A percentile compares a stretch with the other conserved stretches of the same genome.
Conservation (phyloP, 2,797 vertebrate genomes). For the Dicrostonyx torquatus region DNA sequence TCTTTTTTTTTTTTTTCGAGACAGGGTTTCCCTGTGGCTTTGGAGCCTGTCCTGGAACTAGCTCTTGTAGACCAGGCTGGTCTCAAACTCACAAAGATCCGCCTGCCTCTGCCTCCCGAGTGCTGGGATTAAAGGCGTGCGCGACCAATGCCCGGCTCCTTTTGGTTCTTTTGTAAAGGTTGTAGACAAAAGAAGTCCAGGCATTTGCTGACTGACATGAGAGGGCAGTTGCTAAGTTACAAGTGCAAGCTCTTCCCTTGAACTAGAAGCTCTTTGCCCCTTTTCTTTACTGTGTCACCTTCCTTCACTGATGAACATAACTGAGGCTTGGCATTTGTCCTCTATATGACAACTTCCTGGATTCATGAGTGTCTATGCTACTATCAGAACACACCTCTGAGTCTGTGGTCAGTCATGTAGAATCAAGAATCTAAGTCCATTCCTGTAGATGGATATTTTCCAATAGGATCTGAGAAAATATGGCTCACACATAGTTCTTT, state of each 20-base stretch:
- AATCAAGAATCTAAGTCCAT: background rate
- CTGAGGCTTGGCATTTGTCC: background rate
- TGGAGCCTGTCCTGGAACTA: no score
- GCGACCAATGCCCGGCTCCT: no score
- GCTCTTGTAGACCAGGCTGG: no score
- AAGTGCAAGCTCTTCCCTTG: background rate
- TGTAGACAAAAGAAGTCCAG: background rate
- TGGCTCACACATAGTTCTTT: background rate
- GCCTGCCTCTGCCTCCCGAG: no score
- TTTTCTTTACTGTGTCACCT: background rate
- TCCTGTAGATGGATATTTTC: background rate
- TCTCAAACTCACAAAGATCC: no score
- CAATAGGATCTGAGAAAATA: background rate
- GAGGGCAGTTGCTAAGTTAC: background rate
- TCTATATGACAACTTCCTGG: background rate
- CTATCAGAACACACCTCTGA: background rate
- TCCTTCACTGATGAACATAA: background rate
- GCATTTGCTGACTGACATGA: background rate
- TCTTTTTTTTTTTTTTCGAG: no score
- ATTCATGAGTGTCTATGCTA: background rate
- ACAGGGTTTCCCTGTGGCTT: no score
- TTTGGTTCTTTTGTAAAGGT: background rate
- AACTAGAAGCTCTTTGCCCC: background rate
- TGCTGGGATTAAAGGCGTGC: no score
- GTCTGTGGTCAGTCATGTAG: background rate